phyloP scores from a whole-genome alignment of 2,113 vertebrate species.

The Callionymus lyra region DNA sequence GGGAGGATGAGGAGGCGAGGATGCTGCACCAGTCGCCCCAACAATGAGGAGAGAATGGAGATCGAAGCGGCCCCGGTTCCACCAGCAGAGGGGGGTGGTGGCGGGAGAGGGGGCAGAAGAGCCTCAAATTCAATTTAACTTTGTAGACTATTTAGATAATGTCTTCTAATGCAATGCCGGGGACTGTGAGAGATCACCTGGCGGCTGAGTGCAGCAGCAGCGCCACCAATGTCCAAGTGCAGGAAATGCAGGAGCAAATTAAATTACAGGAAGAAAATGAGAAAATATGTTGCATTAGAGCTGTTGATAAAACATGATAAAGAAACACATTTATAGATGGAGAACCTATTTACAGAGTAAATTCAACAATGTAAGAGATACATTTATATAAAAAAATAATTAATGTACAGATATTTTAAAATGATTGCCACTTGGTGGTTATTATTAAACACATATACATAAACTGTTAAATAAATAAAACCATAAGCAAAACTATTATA shows the following conservation, averaged over 20 bases:
- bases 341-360: too few species aligned
- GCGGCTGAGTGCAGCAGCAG: constrained; percentile 53
- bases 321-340: too few species aligned
- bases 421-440: too few species aligned
- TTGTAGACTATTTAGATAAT: constrained; percentile 70
- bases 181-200: constrained; percentile 31
- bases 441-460: too few species aligned
- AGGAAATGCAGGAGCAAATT: constrained; percentile 14
- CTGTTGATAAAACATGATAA: too few species aligned
- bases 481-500: too few species aligned
- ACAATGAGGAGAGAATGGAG: constrained; percentile 66
- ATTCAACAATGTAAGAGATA: too few species aligned
- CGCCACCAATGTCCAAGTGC: constrained; percentile 45
- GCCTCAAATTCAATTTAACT: constrained; percentile 65
- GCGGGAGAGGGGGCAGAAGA: constrained; percentile 6
- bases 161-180: constrained; percentile 56
- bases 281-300: too few species aligned
- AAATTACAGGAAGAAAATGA: too few species aligned
- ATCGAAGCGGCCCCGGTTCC: constrained; percentile 51
- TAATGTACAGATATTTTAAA: too few species aligned
- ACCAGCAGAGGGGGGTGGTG: constrained; percentile 16
- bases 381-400: too few species aligned
- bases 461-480: too few species aligned
- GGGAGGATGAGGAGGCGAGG: constrained; percentile 52
- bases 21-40: constrained; percentile 47